Percentiles rank a stretch among this genome's conserved stretches.
phyloP scores from a whole-genome alignment of 2,113 vertebrate species.

The Microcebus griseorufus region DNA sequence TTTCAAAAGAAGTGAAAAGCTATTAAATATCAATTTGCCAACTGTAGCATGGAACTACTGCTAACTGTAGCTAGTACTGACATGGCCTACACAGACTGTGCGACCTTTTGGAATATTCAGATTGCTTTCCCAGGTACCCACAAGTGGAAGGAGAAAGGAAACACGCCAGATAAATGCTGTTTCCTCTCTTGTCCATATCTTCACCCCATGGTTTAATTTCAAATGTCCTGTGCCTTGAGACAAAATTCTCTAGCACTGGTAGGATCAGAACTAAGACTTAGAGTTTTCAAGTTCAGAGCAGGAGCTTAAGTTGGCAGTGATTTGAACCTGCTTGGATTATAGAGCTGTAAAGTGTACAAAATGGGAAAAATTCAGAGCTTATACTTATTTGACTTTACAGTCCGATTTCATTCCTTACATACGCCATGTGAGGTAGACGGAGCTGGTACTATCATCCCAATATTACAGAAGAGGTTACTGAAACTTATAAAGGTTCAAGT shows the following conservation, averaged over 20 bases:
- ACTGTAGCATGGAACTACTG: neutral
- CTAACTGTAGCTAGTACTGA: neutral
- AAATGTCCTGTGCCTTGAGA: neutral
- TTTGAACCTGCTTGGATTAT: neutral
- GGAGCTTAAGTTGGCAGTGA: neutral
- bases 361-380: neutral
- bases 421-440: neutral
- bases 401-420: neutral
- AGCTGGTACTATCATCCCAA: no score
- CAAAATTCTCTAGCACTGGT: neutral
- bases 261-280: neutral
- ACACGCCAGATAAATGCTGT: neutral
- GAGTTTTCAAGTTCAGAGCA: neutral
- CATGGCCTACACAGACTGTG: neutral
- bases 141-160: neutral
- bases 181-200: neutral
- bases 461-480: neutral
- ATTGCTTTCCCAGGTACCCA: neutral
- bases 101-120: neutral
- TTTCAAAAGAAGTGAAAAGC: neutral
- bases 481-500: neutral
- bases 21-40: neutral
- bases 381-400: neutral
- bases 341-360: neutral
- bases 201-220: neutral